These are phyloP conservation scores for Eriocheir sinensis DNA, from an alignment of 1,140 invertebrate species.

Conservation along the genomic window DNA sequence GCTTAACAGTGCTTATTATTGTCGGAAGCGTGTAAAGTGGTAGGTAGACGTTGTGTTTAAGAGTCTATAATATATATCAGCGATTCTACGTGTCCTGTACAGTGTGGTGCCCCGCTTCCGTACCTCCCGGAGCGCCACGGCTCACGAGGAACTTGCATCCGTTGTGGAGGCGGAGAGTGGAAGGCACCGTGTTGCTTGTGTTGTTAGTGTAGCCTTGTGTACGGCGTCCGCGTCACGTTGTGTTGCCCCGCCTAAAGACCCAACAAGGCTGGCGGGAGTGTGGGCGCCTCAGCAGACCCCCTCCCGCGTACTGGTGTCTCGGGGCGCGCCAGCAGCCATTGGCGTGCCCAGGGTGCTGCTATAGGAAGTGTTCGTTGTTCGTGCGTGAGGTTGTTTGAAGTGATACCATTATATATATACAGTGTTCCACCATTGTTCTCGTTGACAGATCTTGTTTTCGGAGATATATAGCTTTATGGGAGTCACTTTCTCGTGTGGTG, in stretches of 20 bases:
- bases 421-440: slow-evolving; percentile 42
- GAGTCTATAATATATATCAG: neutral
- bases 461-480: slow-evolving; percentile 35
- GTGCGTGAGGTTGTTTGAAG: slow-evolving; percentile 33
- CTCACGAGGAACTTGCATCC: neutral
- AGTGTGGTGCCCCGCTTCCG: slow-evolving; percentile 1
- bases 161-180: neutral
- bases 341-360: neutral
- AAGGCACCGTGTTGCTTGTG: neutral
- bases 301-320: neutral
- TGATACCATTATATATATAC: no score
- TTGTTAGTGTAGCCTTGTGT: slow-evolving; percentile 4
- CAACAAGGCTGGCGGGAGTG: neutral
- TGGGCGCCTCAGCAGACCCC: neutral
- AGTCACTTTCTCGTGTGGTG: neutral
- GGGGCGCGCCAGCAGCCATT: neutral
- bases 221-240: neutral
- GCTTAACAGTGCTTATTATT: neutral
- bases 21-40: neutral
- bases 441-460: slow-evolving; percentile 35
- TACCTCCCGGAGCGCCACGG: neutral
- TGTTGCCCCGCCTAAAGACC: neutral
- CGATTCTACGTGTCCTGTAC: slow-evolving; percentile 23
- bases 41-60: neutral
- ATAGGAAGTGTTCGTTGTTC: neutral